Base-by-base conservation (phyloP, 2,888 invertebrate genomes). In the Hanleya hanleyi region DNA sequence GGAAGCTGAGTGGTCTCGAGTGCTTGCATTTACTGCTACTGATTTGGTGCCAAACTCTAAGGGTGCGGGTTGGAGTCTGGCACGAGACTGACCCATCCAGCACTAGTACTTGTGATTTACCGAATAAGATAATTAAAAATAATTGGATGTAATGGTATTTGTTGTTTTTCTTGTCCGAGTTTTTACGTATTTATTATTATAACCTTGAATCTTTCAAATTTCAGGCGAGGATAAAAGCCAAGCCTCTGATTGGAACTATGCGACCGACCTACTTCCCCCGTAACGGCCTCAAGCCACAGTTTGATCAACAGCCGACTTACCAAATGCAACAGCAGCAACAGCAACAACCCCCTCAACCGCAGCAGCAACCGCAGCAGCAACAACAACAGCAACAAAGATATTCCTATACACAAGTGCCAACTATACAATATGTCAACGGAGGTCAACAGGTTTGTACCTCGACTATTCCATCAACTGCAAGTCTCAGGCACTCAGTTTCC, bases 181-280 rank as follows among this genome's bases (percentile, higher is more conserved):
- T n/a, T n/a, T n/a, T n/a, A n/a, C n/a, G n/a, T n/a, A n/a, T n/a
- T n/a, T n/a, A n/a, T n/a, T n/a, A n/a, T n/a, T n/a, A n/a, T n/a
- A n/a, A n/a, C n/a, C n/a, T n/a, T n/a, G n/a, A 26, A 18, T 18
- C 29, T 61, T 66, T 7, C 69, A 65, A 72, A 49, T 83, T 81
- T 26, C 75, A 91, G 91, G 91, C 96, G 61, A 92, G 96, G 82
- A 96, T 96, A 85, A 96, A 96, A 92, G 95, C 96, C 80, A 95
- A 95, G 91, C 95, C 95, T 78, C 84, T 92, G 71, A 85, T 90
- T 69, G n/a, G n/a, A n/a, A n/a, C n/a, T n/a, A n/a, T n/a, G n/a
- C 83, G 95, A 93, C 92, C 94, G 93, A 90, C 93, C 93, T 91
- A 92, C 78, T 81, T 86, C n/a, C 87, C 88, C 72, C 81, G 86